phyloP scores from a whole-genome alignment of 2,797 vertebrate species.

The Lycodopsis pacificus region DNA sequence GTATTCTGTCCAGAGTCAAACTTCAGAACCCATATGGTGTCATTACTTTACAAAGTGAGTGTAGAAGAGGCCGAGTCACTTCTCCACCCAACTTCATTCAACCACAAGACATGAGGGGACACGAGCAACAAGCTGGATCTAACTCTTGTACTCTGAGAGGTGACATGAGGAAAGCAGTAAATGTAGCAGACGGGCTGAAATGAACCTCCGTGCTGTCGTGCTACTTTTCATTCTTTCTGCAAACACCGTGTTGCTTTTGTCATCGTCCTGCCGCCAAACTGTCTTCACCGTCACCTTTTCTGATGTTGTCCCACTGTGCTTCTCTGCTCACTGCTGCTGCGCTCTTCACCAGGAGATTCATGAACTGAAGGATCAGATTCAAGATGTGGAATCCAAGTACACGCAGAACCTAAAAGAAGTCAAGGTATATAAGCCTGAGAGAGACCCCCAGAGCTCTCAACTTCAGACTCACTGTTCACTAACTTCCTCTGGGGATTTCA shows the following conservation, averaged over 20 bases:
- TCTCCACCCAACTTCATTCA: background rate
- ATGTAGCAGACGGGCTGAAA: background rate
- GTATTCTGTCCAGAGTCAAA: background rate
- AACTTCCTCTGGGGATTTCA: background rate
- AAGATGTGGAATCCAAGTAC: conserved; percentile 95
- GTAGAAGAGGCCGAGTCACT: background rate
- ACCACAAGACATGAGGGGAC: background rate
- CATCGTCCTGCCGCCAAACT: background rate
- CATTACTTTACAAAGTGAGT: background rate
- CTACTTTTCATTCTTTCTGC: conserved; percentile 30
- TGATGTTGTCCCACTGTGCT: conserved; percentile 27
- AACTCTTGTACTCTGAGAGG: background rate
- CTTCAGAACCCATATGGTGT: background rate
- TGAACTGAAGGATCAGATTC: conserved; percentile 98
- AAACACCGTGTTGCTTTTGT: conserved; percentile 17
- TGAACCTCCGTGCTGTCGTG: background rate
- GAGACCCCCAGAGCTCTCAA: background rate
- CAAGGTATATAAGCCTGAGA: conserved; percentile 87
- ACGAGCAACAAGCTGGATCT: background rate
- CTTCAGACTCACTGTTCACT: background rate
- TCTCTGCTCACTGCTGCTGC: conserved; percentile 54
- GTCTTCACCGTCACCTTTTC: conserved; percentile 20
- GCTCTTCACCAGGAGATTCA: conserved; percentile 90
- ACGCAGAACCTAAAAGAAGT: conserved; percentile 93
- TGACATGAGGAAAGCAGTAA: background rate